Evolutionary conservation across 2,797 vertebrate genomes (phyloP).

Genomic region (Jordanella pulchra): DNA sequence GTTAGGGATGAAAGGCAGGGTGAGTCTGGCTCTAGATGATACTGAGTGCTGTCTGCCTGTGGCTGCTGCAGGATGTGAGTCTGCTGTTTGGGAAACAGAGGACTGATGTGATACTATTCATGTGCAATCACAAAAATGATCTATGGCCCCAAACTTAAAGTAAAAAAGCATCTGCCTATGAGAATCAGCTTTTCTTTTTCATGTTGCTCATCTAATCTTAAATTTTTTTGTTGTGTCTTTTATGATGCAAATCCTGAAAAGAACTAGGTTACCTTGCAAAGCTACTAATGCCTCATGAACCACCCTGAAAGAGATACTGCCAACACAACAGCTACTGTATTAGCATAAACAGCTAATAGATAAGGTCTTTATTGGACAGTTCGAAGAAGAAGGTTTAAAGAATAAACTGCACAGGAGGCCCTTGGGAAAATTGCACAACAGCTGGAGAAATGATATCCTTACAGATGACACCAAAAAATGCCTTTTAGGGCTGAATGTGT

Average conservation of each 20-base stretch:
- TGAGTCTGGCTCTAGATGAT: conserved; percentile 12
- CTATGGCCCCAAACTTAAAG: background rate
- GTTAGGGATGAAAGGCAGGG: background rate
- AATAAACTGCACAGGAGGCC: background rate
- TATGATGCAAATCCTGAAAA: background rate
- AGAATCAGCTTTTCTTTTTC: background rate
- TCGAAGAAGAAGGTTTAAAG: background rate
- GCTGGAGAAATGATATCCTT: background rate
- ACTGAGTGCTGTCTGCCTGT: background rate
- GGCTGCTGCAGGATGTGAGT: background rate
- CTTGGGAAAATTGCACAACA: background rate
- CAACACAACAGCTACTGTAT: background rate
- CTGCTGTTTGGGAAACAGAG: conserved; percentile 6
- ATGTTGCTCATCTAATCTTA: background rate
- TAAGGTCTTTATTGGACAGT: background rate
- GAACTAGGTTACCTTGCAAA: background rate
- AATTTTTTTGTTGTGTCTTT: background rate
- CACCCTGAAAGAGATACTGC: background rate
- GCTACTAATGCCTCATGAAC: background rate
- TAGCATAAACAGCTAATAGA: no score
- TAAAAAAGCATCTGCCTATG: background rate
- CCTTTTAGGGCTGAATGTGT: background rate
- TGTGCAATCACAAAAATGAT: background rate
- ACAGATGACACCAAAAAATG: background rate
- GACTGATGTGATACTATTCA: background rate